Conservation (phyloP, 2,888 invertebrate species). For the Lymantria dispar region DNA sequence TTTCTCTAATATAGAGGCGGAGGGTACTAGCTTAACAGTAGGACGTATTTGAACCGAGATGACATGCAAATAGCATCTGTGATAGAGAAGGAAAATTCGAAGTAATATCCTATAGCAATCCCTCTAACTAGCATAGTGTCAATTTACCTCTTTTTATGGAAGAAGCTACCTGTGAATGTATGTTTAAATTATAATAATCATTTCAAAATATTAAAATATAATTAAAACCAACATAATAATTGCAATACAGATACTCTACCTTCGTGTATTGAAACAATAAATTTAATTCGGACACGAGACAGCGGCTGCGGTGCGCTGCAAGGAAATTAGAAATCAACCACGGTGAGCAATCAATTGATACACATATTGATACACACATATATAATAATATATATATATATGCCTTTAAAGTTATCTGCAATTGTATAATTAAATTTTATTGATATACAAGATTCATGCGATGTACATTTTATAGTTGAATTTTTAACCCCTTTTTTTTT, state of each 20-base stretch:
- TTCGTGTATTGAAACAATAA: slow-evolving; percentile 28
- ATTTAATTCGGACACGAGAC: slow-evolving; percentile 26
- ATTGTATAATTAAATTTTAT: slow-evolving; percentile 22
- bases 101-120: too few relatives aligned
- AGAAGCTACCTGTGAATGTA: too few relatives aligned
- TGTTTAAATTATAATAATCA: too few relatives aligned
- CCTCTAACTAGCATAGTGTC: too few relatives aligned
- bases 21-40: too few relatives aligned
- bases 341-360: slow-evolving; percentile 32
- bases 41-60: too few relatives aligned
- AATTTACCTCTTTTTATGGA: too few relatives aligned
- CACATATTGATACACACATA: slow-evolving; percentile 23
- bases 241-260: not conserved
- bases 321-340: slow-evolving; percentile 37
- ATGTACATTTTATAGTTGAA: not conserved
- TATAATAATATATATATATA: too few relatives aligned
- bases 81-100: too few relatives aligned
- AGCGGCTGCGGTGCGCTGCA: slow-evolving; percentile 11
- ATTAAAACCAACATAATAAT: not conserved
- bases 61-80: too few relatives aligned
- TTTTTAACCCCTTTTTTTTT: too few relatives aligned
- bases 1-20: too few relatives aligned
- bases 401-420: slow-evolving; percentile 5
- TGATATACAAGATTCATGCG: slow-evolving; percentile 13
- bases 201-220: not conserved